Percentiles rank a stretch among this genome's conserved stretches.
Evolutionary conservation across 2,888 invertebrate species (phyloP).

Genomic region (Podotricha telesiphe): DNA sequence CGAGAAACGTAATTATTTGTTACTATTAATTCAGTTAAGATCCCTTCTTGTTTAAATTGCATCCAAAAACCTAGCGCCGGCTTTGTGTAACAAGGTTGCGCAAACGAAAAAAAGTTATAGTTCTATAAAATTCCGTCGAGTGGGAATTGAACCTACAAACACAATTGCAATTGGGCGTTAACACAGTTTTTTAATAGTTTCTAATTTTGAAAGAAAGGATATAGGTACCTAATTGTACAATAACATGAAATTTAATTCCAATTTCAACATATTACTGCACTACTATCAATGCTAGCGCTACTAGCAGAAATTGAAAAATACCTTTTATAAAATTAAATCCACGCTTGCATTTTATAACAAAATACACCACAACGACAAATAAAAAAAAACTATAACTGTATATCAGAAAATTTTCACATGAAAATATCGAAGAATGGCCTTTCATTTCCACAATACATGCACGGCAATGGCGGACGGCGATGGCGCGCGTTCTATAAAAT

Average conservation of each 20-base stretch:
- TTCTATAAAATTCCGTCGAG: no score
- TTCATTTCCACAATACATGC: conserved; percentile 58
- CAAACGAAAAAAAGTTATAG: no score
- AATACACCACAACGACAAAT: conserved; percentile 31
- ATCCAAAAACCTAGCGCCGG: no score
- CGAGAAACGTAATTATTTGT: no score
- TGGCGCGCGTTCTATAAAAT: conserved; percentile 56
- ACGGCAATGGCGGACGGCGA: conserved; percentile 46
- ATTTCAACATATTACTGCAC: background rate
- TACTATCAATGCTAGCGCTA: background rate
- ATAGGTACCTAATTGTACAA: background rate
- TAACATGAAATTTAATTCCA: background rate
- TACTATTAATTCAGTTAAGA: no score
- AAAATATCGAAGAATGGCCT: conserved; percentile 53
- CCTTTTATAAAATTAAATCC: conserved; percentile 19
- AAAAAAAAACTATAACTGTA: conserved; percentile 25
- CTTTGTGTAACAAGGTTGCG: no score
- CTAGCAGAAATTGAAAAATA: conserved; percentile 22
- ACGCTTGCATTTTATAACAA: conserved; percentile 32
- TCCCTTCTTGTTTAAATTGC: no score
- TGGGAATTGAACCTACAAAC: no score
- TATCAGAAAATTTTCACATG: conserved; percentile 47
- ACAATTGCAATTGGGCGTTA: no score
- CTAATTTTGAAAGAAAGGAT: background rate
- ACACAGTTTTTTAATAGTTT: no score